Percentiles rank a stretch among this genome's conserved stretches.
These are phyloP conservation scores for Drosophila micromelanica DNA, from an alignment of 1,140 invertebrate genomes.

Conservation along the genomic window DNA sequence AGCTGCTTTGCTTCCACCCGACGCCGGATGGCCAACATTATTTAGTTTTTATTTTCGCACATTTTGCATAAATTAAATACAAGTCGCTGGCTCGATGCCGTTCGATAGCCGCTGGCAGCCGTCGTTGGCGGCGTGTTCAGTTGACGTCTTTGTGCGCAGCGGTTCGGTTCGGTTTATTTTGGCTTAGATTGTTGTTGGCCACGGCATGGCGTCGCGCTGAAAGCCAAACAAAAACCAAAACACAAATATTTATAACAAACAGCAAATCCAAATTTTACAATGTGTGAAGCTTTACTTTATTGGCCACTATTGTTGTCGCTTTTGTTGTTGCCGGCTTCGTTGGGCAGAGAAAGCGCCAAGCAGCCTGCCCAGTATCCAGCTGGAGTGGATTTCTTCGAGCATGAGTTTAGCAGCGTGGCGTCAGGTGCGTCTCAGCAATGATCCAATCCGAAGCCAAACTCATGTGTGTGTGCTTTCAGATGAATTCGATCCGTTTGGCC, in stretches of 20 bases:
- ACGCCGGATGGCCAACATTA: slow-evolving; percentile 64
- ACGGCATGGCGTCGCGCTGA: slow-evolving; percentile 41
- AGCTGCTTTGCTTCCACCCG: slow-evolving; percentile 4
- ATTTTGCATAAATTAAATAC: slow-evolving; percentile 79
- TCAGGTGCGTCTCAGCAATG: slow-evolving; percentile 52
- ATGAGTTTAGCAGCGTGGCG: slow-evolving; percentile 69
- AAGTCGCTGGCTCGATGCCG: slow-evolving; percentile 27
- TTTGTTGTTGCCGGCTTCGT: slow-evolving; percentile 18
- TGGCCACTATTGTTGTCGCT: slow-evolving; percentile 15
- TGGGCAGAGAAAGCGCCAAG: slow-evolving; percentile 63
- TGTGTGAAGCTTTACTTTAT: slow-evolving; percentile 48
- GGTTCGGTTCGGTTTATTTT: slow-evolving; percentile 39
- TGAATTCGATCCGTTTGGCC: slow-evolving; percentile 67
- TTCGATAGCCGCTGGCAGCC: slow-evolving; percentile 15
- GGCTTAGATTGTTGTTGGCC: slow-evolving; percentile 27
- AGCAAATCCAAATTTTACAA: slow-evolving; percentile 51
- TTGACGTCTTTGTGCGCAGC: slow-evolving; percentile 65
- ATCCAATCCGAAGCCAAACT: not conserved
- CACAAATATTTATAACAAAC: slow-evolving; percentile 43
- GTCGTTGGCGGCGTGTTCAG: slow-evolving; percentile 50
- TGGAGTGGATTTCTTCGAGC: slow-evolving; percentile 81
- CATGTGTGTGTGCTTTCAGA: slow-evolving; percentile 21
- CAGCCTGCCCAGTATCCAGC: slow-evolving; percentile 51
- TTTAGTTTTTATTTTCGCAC: slow-evolving; percentile 80
- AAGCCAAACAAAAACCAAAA: slow-evolving; percentile 39